Evolutionary conservation across 2,888 invertebrate species (phyloP).

Genomic region (Anthrax anthrax): DNA sequence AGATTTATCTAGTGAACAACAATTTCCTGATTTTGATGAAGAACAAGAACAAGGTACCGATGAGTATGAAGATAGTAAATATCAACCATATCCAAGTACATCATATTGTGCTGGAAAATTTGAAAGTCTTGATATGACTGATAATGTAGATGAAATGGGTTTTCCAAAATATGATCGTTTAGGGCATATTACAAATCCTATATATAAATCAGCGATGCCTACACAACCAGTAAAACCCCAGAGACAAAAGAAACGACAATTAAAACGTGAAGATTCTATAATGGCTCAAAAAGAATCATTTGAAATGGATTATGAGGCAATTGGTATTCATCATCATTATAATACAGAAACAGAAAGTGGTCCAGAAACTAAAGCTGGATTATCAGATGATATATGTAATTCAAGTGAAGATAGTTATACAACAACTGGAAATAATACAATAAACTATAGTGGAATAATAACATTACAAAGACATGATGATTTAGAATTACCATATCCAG

Average conservation of each 20-base stretch:
- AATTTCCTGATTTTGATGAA: slow-evolving; percentile 34
- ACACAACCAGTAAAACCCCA: slow-evolving; percentile 35
- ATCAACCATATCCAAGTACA: slow-evolving; percentile 30
- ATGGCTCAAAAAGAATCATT: slow-evolving; percentile 12
- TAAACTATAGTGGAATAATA: background rate
- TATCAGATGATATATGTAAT: slow-evolving; percentile 32
- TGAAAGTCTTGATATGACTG: slow-evolving; percentile 47
- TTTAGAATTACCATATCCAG: slow-evolving; percentile 38
- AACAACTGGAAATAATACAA: slow-evolving; percentile 19
- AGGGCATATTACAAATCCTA: slow-evolving; percentile 37
- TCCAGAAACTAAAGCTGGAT: slow-evolving; percentile 26
- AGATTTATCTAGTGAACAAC: slow-evolving; percentile 24
- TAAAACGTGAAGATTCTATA: slow-evolving; percentile 30
- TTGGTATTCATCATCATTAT: slow-evolving; percentile 7
- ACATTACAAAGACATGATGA: slow-evolving; percentile 22
- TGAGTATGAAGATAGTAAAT: slow-evolving; percentile 43
- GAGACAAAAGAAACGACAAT: slow-evolving; percentile 30
- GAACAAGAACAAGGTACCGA: slow-evolving; percentile 34
- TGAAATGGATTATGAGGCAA: slow-evolving; percentile 12
- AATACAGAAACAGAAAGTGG: slow-evolving; percentile 23
- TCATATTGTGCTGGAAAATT: slow-evolving; percentile 30
- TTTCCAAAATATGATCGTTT: slow-evolving; percentile 47
- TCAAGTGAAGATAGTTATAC: slow-evolving; percentile 32
- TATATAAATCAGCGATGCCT: slow-evolving; percentile 21
- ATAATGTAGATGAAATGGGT: slow-evolving; percentile 52